These are phyloP conservation scores for Crocodylus rhombifer DNA, from an alignment of 2,797 vertebrate species.

Conservation along the genomic window DNA sequence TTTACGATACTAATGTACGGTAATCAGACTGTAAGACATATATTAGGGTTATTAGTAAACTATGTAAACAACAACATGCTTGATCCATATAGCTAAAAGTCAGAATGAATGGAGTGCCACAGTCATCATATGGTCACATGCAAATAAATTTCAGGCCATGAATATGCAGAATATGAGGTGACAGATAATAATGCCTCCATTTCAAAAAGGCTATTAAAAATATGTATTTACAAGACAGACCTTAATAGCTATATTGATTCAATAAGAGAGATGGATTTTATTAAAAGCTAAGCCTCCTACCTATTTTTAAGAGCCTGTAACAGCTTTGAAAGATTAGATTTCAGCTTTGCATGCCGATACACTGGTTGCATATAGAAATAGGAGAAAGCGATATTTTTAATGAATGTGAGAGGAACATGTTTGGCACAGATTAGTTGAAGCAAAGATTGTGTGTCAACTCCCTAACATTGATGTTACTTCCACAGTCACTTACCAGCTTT, in stretches of 20 bases:
- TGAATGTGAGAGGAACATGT: not conserved
- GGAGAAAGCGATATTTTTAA: not conserved
- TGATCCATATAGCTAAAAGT: slow-evolving; percentile 50
- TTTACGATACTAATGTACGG: not conserved
- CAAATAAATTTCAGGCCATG: not conserved
- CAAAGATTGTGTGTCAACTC: too few relatives aligned
- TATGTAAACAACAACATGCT: slow-evolving; percentile 8
- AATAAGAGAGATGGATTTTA: not conserved
- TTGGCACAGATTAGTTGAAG: not conserved
- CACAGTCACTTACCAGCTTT: not conserved
- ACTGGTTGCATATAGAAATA: not conserved
- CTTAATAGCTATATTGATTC: not conserved
- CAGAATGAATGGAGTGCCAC: not conserved
- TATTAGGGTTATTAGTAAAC: slow-evolving; percentile 12
- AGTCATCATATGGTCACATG: not conserved
- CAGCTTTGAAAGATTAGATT: not conserved
- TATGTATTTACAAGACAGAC: slow-evolving; percentile 42
- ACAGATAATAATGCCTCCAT: not conserved
- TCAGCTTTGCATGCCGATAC: not conserved
- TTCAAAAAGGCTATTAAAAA: not conserved
- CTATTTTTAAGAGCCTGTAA: not conserved
- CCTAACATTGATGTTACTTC: too few relatives aligned
- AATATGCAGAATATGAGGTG: not conserved
- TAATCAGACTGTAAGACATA: slow-evolving; percentile 31
- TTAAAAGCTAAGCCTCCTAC: not conserved